phyloP scores from a whole-genome alignment of 2,888 invertebrate species.

The Mythimna albipuncta region DNA sequence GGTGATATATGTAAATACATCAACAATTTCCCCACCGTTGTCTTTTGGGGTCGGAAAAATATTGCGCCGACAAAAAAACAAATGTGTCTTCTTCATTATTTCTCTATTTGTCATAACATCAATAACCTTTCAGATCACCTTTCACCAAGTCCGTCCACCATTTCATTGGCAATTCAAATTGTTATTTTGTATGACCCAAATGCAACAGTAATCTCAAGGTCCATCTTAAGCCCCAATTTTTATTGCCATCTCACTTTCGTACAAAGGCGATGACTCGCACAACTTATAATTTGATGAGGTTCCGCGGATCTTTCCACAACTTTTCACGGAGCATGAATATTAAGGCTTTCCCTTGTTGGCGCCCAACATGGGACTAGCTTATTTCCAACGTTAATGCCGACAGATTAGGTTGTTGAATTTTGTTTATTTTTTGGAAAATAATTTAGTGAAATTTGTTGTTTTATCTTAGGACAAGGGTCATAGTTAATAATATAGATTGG shows the following conservation, averaged over 20 bases:
- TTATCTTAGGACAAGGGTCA: too few species aligned
- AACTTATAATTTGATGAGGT: constrained; percentile 85
- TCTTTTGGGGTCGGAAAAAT: too few species aligned
- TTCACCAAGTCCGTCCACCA: too few species aligned
- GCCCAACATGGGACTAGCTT: constrained; percentile 75
- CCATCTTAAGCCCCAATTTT: not conserved
- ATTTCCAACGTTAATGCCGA: constrained; percentile 44
- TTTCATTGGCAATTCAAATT: not conserved
- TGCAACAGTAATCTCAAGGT: not conserved
- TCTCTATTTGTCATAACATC: too few species aligned
- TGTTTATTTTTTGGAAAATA: constrained; percentile 17
- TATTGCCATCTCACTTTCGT: constrained; percentile 44
- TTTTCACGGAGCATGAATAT: constrained; percentile 84
- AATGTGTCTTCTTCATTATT: too few species aligned
- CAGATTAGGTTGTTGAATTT: constrained; percentile 30
- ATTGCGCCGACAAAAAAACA: too few species aligned
- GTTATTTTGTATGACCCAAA: not conserved
- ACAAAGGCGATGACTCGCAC: constrained; percentile 70
- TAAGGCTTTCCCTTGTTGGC: constrained; percentile 80
- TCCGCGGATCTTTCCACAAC: constrained; percentile 75
- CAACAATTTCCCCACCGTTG: too few species aligned
- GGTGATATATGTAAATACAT: too few species aligned
- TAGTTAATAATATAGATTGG: too few species aligned
- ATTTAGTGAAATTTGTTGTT: not conserved
- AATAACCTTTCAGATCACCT: too few species aligned